Percentiles rank a stretch among this genome's conserved stretches.
These are phyloP conservation scores for Platyrinchus mystaceus DNA, from an alignment of 2,797 vertebrate species.

Conservation along the genomic window DNA sequence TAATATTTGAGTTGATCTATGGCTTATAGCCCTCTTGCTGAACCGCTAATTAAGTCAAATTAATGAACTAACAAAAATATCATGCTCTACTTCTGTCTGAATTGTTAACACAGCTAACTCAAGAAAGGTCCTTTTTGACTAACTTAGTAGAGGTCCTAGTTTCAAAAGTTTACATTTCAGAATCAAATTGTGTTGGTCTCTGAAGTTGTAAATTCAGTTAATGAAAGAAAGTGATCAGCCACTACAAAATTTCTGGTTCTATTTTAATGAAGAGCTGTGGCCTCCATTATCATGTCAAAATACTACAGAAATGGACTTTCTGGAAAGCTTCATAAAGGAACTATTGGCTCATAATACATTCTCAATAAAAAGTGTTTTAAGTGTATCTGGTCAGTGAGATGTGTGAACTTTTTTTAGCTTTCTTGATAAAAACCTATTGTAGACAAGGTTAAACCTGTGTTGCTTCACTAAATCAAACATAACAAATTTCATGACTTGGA, in stretches of 20 bases:
- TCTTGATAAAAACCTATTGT: neutral
- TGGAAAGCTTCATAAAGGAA: neutral
- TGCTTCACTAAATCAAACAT: neutral
- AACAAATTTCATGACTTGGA: neutral
- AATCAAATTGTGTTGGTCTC: neutral
- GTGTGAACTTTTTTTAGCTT: neutral
- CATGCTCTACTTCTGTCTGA: neutral
- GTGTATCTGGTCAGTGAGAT: neutral
- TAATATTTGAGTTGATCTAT: constrained; percentile 74
- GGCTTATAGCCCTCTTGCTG: constrained; percentile 67
- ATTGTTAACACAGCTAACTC: neutral
- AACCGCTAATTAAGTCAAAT: constrained; percentile 69
- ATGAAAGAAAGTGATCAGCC: neutral
- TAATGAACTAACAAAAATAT: constrained; percentile 75
- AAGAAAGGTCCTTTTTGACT: neutral
- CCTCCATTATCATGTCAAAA: neutral
- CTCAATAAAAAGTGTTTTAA: constrained; percentile 19
- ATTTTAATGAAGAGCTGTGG: neutral
- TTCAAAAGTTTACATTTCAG: neutral
- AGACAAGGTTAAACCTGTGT: neutral
- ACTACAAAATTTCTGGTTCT: neutral
- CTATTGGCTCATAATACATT: neutral
- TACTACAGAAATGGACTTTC: neutral
- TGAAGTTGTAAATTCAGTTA: neutral
- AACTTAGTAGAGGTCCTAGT: neutral